Conservation (phyloP, 2,888 invertebrate species). For the Osmoderma eremita region DNA sequence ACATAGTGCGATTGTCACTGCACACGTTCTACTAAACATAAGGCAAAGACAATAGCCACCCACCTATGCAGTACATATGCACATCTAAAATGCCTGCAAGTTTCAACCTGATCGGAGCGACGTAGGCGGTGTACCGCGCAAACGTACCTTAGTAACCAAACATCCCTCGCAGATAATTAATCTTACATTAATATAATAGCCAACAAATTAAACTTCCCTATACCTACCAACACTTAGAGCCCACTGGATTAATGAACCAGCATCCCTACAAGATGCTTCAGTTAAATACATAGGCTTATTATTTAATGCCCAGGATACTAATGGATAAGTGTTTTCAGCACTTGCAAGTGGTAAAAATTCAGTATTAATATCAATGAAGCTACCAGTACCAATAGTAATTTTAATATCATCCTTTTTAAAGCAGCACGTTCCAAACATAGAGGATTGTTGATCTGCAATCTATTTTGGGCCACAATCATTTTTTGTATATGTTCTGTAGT, state of each 20-base stretch:
- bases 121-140: too few species aligned
- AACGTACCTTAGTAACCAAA: too few species aligned
- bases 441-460: slow-evolving; percentile 91
- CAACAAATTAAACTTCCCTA: too few species aligned
- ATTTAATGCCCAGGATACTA: slow-evolving; percentile 85
- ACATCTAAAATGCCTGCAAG: too few species aligned
- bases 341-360: slow-evolving; percentile 81
- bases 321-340: slow-evolving; percentile 86
- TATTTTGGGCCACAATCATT: slow-evolving; percentile 54
- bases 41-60: too few species aligned
- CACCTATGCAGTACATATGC: too few species aligned
- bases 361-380: slow-evolving; percentile 88
- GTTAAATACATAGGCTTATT: slow-evolving; percentile 76
- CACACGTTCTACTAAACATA: too few species aligned
- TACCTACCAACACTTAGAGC: slow-evolving; percentile 74
- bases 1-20: too few species aligned
- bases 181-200: too few species aligned
- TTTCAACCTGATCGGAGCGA: too few species aligned
- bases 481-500: neutral
- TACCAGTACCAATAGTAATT: slow-evolving; percentile 91
- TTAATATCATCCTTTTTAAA: slow-evolving; percentile 83
- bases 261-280: slow-evolving; percentile 90
- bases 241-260: slow-evolving; percentile 90
- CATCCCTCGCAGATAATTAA: too few species aligned
- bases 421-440: slow-evolving; percentile 88